Evolutionary conservation across 2,797 vertebrate genomes (phyloP), one percentile per base, ranked within the genome.

Genomic region (Hemibagrus guttatus): DNA sequence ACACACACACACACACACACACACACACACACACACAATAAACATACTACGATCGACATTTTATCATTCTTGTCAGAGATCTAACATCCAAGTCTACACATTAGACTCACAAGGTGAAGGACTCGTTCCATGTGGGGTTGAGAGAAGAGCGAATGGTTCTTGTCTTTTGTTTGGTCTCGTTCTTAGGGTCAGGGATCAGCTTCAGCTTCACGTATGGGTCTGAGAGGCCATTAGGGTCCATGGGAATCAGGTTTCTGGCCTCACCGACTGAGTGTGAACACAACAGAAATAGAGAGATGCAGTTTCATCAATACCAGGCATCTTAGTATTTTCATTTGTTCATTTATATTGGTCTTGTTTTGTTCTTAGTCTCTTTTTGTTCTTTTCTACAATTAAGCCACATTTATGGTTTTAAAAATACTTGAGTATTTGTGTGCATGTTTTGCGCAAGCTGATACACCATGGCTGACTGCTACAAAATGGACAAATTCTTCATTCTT

Each of bases 181-280:
- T 98, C 94, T 98, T 98, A 58, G 98, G 98, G 89, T 99, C 98
- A 6, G 98, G 98, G 91, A 98, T 98, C 88, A 99, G 97, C 90
- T 99, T 99, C 92, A 99, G 97, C 93, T 99, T 99, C 72, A 99
- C 98, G 0, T 99, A 99, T 0, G 98, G 98, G 90, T 99, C 98
- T 56, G 98, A 99, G 88, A 98, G 96, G 75, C 98, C 98, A 23
- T 99, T 99, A 26, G 98, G 98, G 93, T 99, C 98, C 98, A 99
- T 99, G 26, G 98, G 98, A 92, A 99, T 99, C 84, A 99, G 94
- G 91, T 99, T 99, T 90, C 97, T 97, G 80, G 98, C 98, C 86
- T 99, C 98, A 83, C 97, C 95, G 88, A 99, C 98, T 99, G 91
- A 39, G 90, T 91, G 31, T 87, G 81, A 52, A 87, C 86, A 5